Evolutionary conservation across 2,113 vertebrate species (phyloP).

Genomic region (Clarias macrocephalus): DNA sequence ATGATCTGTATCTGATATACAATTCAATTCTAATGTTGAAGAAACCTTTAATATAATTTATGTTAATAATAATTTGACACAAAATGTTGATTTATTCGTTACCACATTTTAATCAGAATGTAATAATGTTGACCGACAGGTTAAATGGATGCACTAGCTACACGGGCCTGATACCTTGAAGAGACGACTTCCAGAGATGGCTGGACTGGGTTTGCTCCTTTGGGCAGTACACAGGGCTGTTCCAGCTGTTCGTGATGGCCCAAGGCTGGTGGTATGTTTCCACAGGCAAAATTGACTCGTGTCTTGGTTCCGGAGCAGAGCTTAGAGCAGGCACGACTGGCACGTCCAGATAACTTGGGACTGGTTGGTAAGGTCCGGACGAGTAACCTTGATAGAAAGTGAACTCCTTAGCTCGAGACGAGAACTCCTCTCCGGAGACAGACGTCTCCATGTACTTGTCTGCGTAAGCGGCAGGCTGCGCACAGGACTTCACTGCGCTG

Average conservation of each 20-base stretch:
- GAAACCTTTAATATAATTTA: background rate
- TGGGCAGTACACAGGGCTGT: slow-evolving; percentile 94
- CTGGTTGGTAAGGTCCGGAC: slow-evolving; percentile 88
- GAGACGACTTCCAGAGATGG: slow-evolving; percentile 91
- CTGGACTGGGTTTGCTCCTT: slow-evolving; percentile 93
- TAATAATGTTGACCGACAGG: background rate
- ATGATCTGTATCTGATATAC: background rate
- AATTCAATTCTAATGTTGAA: background rate
- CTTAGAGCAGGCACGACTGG: slow-evolving; percentile 90
- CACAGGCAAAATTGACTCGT: slow-evolving; percentile 90
- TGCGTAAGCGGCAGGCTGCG: slow-evolving; percentile 86
- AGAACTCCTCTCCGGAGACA: slow-evolving; percentile 90
- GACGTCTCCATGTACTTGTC: slow-evolving; percentile 96
- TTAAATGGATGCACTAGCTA: background rate
- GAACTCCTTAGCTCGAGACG: slow-evolving; percentile 92
- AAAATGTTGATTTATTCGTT: background rate
- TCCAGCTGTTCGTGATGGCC: slow-evolving; percentile 95
- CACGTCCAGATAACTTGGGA: slow-evolving; percentile 93
- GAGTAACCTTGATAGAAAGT: slow-evolving; percentile 97
- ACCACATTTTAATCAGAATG: background rate
- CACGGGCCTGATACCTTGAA: slow-evolving; percentile 78
- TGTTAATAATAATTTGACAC: background rate
- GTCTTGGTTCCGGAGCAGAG: slow-evolving; percentile 85
- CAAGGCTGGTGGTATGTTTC: slow-evolving; percentile 98
- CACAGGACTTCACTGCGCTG: slow-evolving; percentile 88